Evolutionary conservation across 2,797 vertebrate species (phyloP), one percentile per base, ranked within the genome.

Genomic region (Rhynchotus rufescens): DNA sequence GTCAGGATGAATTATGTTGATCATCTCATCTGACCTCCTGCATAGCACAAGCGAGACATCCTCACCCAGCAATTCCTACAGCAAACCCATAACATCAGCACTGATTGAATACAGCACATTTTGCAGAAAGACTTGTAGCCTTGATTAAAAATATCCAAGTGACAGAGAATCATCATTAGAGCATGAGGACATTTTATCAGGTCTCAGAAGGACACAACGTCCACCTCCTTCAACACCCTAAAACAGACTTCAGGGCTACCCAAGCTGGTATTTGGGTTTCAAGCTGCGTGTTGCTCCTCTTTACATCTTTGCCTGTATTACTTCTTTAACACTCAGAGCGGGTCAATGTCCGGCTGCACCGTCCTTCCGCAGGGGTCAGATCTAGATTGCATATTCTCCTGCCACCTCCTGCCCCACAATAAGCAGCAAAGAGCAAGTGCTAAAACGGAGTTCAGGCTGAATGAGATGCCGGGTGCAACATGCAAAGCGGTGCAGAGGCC

Each of bases 1-100:
- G 95, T 86, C 90, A 76, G 76, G 61, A 89, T 93, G 91, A 93
- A 32, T 66, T 42, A 94, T 69, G 84, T 59, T 7, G 84, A 90
- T 49, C 88, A 65, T 90, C 91, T 66, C 32, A 10, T 21, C 45
- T 12, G 86, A 86, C 78, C 86, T 89, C 77, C 71, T 54, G 84
- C 89, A n/a, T 4, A 36, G 89, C 73, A 61, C 5, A 9, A 86
- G 86, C 59, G 72, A 45, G 86, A 57, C 59, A 93, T 83, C 68
- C 84, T 66, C 65, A 5, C 28, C 49, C 92, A 62, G 88, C 81
- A 22, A 21, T 8, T 34, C 75, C 74, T 21, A 65, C 75, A 54
- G 6, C 80, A n/a, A 32, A 47, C 77, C 89, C 87, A 12, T 62
- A 28, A 16, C 89, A 20, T 66, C 25, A 16, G 73, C 1, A 38